A percentile compares a stretch with the other conserved stretches of the same genome.
These are phyloP conservation scores for Cranoglanis bouderius DNA, from an alignment of 2,113 vertebrate genomes.

Conservation along the genomic window DNA sequence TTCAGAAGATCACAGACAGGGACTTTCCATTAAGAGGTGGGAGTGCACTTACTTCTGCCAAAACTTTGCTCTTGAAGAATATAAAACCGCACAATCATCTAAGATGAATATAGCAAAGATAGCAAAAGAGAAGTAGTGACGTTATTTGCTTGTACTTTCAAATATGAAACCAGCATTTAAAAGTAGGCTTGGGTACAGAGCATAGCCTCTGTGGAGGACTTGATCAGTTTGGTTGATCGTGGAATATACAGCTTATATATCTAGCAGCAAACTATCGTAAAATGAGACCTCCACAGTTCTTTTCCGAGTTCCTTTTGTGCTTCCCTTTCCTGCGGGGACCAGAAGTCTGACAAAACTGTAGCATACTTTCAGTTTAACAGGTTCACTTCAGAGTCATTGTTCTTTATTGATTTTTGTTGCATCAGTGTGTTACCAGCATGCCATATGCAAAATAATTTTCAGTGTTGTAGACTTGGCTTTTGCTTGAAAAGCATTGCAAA, in stretches of 20 bases:
- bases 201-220: not conserved
- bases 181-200: not conserved
- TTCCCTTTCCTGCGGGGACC: not conserved
- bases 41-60: not conserved
- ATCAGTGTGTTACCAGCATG: not conserved
- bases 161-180: not conserved
- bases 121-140: not conserved
- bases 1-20: not conserved
- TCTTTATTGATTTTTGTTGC: too few relatives aligned
- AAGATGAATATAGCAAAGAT: not conserved
- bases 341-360: not conserved
- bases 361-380: not conserved
- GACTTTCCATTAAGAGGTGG: not conserved
- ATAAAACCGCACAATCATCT: slow-evolving; percentile 3
- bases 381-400: not conserved
- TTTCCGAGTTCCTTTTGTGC: not conserved
- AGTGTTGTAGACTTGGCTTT: not conserved
- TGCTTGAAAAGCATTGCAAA: not conserved
- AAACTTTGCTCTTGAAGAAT: not conserved
- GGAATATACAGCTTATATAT: not conserved
- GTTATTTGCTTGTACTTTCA: not conserved
- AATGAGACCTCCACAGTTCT: not conserved
- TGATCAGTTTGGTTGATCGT: not conserved
- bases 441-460: not conserved
- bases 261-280: too few relatives aligned